Evolutionary conservation across 2,113 vertebrate genomes (phyloP).

Genomic region (Edolisoma coerulescens): DNA sequence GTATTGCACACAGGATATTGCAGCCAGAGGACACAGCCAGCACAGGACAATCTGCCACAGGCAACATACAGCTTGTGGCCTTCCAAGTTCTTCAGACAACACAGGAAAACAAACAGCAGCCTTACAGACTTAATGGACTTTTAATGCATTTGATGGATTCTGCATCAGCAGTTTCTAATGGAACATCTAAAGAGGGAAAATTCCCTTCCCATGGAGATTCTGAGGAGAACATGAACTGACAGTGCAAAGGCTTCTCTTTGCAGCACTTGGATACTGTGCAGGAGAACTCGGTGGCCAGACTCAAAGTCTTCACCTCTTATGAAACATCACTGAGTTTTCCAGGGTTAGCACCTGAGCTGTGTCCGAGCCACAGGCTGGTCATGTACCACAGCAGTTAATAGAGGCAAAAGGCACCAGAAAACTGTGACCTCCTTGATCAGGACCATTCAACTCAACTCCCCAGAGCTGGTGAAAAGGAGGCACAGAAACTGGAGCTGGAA

Average conservation of each 20-base stretch:
- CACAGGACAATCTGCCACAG: neutral
- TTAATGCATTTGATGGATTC: constrained; percentile 41
- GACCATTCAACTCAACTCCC: neutral
- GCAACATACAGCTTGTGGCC: neutral
- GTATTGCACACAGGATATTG: neutral
- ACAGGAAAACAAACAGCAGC: neutral
- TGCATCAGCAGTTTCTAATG: constrained; percentile 40
- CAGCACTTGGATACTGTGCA: neutral
- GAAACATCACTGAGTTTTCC: neutral
- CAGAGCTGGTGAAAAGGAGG: neutral
- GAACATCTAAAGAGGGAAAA: neutral
- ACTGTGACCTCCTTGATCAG: neutral
- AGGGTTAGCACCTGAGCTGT: neutral
- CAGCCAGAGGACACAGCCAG: neutral
- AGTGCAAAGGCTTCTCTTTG: neutral
- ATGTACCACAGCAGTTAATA: neutral
- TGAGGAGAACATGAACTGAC: neutral
- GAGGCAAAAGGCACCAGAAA: neutral
- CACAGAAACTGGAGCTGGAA: neutral
- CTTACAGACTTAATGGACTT: constrained; percentile 16
- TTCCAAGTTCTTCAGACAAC: neutral
- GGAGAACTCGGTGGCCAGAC: neutral
- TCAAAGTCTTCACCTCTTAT: neutral
- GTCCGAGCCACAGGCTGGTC: neutral
- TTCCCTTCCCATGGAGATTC: neutral